Evolutionary conservation across 2,888 invertebrate species (phyloP).

Genomic region (Ischnus inquisitorius): DNA sequence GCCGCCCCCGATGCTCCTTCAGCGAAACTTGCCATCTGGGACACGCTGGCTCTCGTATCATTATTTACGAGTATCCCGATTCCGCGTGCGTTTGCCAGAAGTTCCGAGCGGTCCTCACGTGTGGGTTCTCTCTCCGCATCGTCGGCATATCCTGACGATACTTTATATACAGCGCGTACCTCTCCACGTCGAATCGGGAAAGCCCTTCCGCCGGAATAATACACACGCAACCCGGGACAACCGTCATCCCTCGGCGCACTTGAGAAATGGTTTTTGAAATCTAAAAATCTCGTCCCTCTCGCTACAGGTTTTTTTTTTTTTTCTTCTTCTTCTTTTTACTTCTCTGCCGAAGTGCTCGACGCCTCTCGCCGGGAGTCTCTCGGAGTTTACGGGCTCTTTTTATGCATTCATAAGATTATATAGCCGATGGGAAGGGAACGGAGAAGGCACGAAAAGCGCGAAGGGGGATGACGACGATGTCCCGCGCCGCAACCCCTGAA

Average conservation of each 20-base stretch:
- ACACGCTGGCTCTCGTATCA: conserved; percentile 20
- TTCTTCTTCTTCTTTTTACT: conserved; percentile 23
- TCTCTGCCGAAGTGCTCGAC: conserved; percentile 30
- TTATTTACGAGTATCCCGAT: conserved; percentile 58
- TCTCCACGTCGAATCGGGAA: conserved; percentile 16
- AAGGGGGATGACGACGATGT: conserved; percentile 47
- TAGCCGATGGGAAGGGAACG: conserved; percentile 57
- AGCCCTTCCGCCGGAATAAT: conserved; percentile 11
- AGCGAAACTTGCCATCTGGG: conserved; percentile 39
- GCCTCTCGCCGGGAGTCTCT: conserved; percentile 56
- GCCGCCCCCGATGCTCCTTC: conserved; percentile 15
- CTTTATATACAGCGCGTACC: background rate
- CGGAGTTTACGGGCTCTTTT: conserved; percentile 77
- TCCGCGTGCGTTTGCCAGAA: conserved; percentile 16
- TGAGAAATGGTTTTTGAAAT: conserved; percentile 69
- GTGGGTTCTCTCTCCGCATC: conserved; percentile 17
- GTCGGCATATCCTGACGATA: conserved; percentile 43
- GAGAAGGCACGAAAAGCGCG: background rate
- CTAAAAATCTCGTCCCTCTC: conserved; percentile 58
- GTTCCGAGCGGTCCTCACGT: conserved; percentile 21
- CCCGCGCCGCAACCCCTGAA: conserved; percentile 36
- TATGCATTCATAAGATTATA: conserved; percentile 82
- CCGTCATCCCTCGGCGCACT: background rate
- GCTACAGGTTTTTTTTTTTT: conserved; percentile 21
- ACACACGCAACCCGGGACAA: background rate